phyloP scores from a whole-genome alignment of 2,797 vertebrate genomes.

The Acridotheres tristis region DNA sequence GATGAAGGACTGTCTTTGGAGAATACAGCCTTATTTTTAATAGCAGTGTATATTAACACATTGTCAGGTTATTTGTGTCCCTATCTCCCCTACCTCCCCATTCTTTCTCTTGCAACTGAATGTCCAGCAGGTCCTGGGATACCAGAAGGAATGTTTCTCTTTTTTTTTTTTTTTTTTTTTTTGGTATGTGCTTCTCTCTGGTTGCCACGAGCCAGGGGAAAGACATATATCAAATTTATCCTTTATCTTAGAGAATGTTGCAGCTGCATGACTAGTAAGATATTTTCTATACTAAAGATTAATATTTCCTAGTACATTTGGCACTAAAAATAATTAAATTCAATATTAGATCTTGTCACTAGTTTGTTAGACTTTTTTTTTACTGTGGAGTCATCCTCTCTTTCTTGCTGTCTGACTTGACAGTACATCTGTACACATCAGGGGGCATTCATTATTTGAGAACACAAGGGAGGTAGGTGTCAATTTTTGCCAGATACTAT shows the following conservation, averaged over 20 bases:
- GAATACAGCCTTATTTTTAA: background rate
- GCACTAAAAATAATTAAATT: background rate
- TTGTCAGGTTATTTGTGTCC: background rate
- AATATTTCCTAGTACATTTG: background rate
- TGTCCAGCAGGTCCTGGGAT: background rate
- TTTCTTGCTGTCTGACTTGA: background rate
- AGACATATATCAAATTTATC: background rate
- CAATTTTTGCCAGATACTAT: background rate
- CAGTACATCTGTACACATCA: background rate
- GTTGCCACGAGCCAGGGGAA: background rate
- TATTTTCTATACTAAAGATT: background rate
- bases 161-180: background rate
- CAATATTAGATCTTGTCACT: background rate
- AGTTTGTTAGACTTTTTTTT: background rate
- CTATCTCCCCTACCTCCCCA: rapidly evolving
- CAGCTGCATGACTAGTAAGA: background rate
- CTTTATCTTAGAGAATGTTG: background rate
- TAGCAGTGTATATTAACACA: background rate
- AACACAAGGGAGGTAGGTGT: background rate
- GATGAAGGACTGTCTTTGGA: background rate
- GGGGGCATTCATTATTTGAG: background rate
- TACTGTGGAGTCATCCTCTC: background rate
- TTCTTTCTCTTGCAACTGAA: background rate
- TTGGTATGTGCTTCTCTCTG: background rate
- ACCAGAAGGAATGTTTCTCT: background rate